A percentile compares a stretch with the other conserved stretches of the same genome.
These are phyloP conservation scores for Carollia perspicillata DNA, from an alignment of 2,113 vertebrate genomes.

Conservation along the genomic window DNA sequence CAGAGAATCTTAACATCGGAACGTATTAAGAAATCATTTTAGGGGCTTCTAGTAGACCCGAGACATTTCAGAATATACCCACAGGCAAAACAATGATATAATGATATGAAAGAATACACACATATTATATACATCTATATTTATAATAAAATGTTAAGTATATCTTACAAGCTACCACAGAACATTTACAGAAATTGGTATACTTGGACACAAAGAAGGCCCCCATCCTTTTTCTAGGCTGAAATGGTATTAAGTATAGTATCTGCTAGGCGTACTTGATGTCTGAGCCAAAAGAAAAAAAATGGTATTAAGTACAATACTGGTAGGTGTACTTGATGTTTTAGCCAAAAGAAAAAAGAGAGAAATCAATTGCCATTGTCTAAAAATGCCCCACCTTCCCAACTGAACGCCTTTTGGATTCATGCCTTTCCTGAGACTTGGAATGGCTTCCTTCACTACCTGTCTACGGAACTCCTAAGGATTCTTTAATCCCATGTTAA, in stretches of 20 bases:
- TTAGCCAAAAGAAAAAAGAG: not conserved
- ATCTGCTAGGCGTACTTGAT: not conserved
- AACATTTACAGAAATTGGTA: constrained; percentile 35
- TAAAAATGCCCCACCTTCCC: not conserved
- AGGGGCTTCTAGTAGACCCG: not conserved
- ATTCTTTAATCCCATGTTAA: not conserved
- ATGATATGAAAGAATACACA: not conserved
- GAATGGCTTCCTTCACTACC: not conserved
- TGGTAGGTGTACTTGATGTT: not conserved
- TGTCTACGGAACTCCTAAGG: not conserved
- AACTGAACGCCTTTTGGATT: not conserved
- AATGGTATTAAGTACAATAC: not conserved
- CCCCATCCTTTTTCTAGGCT: not conserved
- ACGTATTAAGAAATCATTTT: constrained; percentile 12
- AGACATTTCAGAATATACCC: constrained; percentile 19
- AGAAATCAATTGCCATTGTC: not conserved
- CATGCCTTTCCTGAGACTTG: not conserved
- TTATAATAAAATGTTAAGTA: constrained; percentile 40
- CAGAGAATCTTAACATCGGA: not conserved
- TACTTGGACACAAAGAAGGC: not conserved
- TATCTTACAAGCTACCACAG: constrained; percentile 36
- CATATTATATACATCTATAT: not conserved
- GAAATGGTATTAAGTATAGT: not conserved
- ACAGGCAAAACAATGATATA: constrained; percentile 5
- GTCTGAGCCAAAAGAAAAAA: not conserved